A percentile compares a stretch with the other conserved stretches of the same genome.
Conservation (phyloP, 2,113 vertebrate species). For the Channa maculata region DNA sequence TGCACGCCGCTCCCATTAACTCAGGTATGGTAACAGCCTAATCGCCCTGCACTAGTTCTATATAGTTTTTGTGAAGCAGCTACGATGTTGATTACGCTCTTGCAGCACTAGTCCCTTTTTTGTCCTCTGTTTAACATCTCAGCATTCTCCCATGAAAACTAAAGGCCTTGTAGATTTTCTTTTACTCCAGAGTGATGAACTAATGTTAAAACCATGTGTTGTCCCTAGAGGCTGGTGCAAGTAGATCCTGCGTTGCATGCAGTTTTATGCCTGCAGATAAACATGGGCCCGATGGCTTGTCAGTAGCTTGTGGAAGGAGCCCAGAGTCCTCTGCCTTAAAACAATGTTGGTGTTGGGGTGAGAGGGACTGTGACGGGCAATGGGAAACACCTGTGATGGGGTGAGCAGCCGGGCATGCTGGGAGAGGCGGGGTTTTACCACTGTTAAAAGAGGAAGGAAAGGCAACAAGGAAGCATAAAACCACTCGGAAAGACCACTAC, state of each 20-base stretch:
- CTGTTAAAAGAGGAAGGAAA: conserved; percentile 54
- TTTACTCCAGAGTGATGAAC: conserved; percentile 57
- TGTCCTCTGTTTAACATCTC: conserved; percentile 7
- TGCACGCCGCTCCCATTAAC: conserved; percentile 69
- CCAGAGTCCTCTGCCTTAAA: conserved; percentile 83
- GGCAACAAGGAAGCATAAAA: conserved; percentile 54
- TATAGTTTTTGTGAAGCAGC: conserved; percentile 26
- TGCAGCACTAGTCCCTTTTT: neutral
- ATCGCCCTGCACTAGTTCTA: conserved; percentile 46
- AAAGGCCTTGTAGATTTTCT: conserved; percentile 36
- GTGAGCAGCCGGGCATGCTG: conserved; percentile 64
- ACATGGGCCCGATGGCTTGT: conserved; percentile 85
- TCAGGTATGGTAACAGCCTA: conserved; percentile 62
- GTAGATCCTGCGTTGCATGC: conserved; percentile 78
- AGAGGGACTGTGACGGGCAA: conserved; percentile 80
- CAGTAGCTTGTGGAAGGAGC: conserved; percentile 86
- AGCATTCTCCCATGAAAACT: conserved; percentile 32
- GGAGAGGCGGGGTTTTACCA: conserved; percentile 26
- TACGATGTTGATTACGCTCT: conserved; percentile 16
- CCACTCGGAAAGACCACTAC: conserved; percentile 46
- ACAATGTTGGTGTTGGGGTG: conserved; percentile 85
- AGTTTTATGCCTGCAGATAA: conserved; percentile 89
- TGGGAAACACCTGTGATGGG: conserved; percentile 91
- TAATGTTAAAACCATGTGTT: conserved; percentile 88
- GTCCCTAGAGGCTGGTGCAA: conserved; percentile 80